phyloP scores from a whole-genome alignment of 2,888 invertebrate genomes.

The Orthosia incerta region DNA sequence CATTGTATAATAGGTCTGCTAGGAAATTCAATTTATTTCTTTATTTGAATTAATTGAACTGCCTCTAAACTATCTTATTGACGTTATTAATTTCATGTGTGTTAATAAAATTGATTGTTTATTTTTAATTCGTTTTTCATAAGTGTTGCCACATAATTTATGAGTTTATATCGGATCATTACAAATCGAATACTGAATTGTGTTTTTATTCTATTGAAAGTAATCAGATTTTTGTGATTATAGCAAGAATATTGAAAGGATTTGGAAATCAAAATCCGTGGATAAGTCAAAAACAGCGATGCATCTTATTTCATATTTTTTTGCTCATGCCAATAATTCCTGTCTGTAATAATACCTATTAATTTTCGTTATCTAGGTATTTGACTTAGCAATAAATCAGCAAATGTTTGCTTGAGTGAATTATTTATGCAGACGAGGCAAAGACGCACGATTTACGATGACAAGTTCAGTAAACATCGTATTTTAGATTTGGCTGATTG shows the following conservation, averaged over 20 bases:
- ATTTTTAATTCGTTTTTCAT: conserved; percentile 3
- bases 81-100: background rate
- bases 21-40: background rate
- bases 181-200: background rate
- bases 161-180: background rate
- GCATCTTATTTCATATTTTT: background rate
- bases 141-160: conserved; percentile 10
- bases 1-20: background rate
- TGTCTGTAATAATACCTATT: background rate
- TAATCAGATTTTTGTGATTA: background rate
- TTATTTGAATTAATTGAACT: background rate
- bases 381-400: conserved; percentile 34
- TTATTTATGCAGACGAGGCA: conserved; percentile 23
- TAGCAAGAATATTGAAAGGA: too few species aligned
- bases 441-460: conserved; percentile 33
- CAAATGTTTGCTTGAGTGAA: conserved; percentile 20
- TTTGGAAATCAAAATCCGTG: background rate
- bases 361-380: conserved; percentile 30
- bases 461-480: conserved; percentile 27
- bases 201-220: background rate
- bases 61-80: conserved; percentile 9
- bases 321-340: background rate
- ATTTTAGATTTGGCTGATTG: conserved; percentile 20
- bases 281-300: background rate
- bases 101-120: conserved; percentile 12